Evolutionary conservation across 2,888 invertebrate species (phyloP).

Genomic region (Synanthedon tipuliformis): DNA sequence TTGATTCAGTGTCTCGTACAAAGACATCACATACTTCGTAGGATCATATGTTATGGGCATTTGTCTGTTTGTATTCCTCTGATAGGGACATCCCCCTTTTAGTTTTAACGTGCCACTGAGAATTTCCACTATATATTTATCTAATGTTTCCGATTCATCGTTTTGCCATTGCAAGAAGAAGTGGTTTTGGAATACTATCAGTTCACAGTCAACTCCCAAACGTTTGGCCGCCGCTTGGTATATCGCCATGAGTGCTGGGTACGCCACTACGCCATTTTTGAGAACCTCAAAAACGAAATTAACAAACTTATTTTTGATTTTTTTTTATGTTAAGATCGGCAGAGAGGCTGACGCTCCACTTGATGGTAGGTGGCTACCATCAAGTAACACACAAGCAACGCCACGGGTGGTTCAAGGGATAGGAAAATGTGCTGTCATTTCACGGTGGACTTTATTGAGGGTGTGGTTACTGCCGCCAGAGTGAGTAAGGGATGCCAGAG

Average conservation of each 20-base stretch:
- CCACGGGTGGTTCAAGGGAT: too few relatives aligned
- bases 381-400: too few relatives aligned
- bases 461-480: too few relatives aligned
- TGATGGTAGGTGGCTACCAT: too few relatives aligned
- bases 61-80: slow-evolving; percentile 2
- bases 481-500: too few relatives aligned
- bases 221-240: slow-evolving; percentile 37
- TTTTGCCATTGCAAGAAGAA: slow-evolving; percentile 41
- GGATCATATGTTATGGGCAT: background rate
- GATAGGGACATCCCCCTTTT: slow-evolving; percentile 36
- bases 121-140: slow-evolving; percentile 29
- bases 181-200: slow-evolving; percentile 44
- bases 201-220: slow-evolving; percentile 34
- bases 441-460: too few relatives aligned
- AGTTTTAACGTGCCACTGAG: slow-evolving; percentile 26
- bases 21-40: too few relatives aligned
- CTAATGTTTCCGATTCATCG: slow-evolving; percentile 5
- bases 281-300: background rate
- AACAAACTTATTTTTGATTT: background rate
- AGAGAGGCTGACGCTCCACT: too few relatives aligned
- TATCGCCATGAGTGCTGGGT: slow-evolving; percentile 25
- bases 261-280: background rate
- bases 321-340: background rate
- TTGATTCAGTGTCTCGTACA: too few relatives aligned
- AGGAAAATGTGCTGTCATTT: too few relatives aligned